Percentiles rank a stretch among this genome's conserved stretches.
Evolutionary conservation across 2,888 invertebrate species (phyloP).

Genomic region (Gari tellinella): DNA sequence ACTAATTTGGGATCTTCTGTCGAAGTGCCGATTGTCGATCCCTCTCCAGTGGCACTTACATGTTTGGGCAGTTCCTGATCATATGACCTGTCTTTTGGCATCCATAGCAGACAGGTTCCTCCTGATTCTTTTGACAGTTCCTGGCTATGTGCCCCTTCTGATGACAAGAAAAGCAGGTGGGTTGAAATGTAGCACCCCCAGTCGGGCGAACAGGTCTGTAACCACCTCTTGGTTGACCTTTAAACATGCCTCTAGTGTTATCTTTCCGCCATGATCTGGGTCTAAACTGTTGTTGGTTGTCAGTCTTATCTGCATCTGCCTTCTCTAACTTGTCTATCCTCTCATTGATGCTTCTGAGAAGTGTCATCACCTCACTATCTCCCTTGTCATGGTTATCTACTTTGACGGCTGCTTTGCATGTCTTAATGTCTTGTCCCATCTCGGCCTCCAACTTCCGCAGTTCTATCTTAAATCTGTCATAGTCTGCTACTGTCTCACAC

Average conservation of each 20-base stretch:
- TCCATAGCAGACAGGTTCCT: neutral
- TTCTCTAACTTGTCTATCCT: constrained; percentile 24
- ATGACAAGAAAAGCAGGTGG: constrained; percentile 12
- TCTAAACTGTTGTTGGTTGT: neutral
- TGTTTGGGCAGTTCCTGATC: constrained; percentile 29
- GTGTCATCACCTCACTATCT: constrained; percentile 21
- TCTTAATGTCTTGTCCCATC: constrained; percentile 8
- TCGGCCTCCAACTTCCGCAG: constrained; percentile 25
- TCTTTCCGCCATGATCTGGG: neutral
- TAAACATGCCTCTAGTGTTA: neutral
- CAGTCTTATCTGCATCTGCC: neutral
- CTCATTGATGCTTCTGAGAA: constrained; percentile 14
- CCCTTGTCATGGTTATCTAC: neutral
- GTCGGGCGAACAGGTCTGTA: constrained; percentile 9
- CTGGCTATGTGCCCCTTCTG: constrained; percentile 24
- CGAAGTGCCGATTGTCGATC: constrained; percentile 15
- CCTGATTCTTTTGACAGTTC: neutral
- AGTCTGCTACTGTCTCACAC: constrained; percentile 19
- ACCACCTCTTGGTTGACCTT: neutral
- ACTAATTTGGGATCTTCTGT: constrained; percentile 20
- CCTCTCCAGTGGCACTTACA: constrained; percentile 18
- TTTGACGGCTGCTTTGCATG: constrained; percentile 1
- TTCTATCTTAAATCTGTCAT: constrained; percentile 37
- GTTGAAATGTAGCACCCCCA: constrained; percentile 6
- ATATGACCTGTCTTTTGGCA: constrained; percentile 18